phyloP scores from a whole-genome alignment of 1,140 invertebrate species.

The Pteromalus puparum region DNA sequence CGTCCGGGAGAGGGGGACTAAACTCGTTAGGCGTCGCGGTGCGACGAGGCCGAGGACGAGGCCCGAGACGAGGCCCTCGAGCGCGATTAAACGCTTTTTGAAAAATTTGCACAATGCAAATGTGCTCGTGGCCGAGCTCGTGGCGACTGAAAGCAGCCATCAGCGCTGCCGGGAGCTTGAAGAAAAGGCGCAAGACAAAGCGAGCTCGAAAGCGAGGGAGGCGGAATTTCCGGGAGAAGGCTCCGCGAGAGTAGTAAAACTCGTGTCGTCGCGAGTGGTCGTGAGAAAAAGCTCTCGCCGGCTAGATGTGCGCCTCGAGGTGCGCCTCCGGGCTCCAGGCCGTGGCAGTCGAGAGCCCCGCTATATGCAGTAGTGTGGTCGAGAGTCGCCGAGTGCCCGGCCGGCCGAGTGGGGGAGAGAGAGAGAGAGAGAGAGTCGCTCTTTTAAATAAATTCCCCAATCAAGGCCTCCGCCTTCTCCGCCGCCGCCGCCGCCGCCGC shows the following conservation, averaged over 20 bases:
- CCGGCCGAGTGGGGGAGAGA: neutral
- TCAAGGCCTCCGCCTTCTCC: conserved; percentile 55
- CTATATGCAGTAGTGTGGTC: neutral
- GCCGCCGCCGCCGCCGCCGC: conserved; percentile 38
- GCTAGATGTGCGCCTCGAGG: neutral
- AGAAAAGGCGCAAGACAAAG: neutral
- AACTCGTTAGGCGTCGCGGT: neutral
- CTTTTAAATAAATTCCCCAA: conserved; percentile 56
- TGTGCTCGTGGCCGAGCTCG: neutral
- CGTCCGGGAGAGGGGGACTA: too few species aligned
- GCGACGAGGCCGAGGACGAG: too few species aligned
- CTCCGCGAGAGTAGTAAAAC: neutral
- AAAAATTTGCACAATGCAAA: conserved; percentile 18
- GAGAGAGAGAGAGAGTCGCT: conserved; percentile 31
- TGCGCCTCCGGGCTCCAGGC: too few species aligned
- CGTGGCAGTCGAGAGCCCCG: neutral
- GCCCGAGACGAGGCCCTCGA: neutral
- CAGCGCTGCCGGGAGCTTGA: neutral
- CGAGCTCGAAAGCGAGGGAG: neutral
- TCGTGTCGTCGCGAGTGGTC: neutral
- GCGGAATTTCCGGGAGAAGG: neutral
- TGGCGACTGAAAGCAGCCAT: neutral
- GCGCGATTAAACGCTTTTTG: neutral
- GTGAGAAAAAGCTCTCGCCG: neutral
- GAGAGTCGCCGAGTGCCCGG: neutral